These are phyloP conservation scores for Penaeus indicus DNA, from an alignment of 1,140 invertebrate genomes.

Conservation along the genomic window DNA sequence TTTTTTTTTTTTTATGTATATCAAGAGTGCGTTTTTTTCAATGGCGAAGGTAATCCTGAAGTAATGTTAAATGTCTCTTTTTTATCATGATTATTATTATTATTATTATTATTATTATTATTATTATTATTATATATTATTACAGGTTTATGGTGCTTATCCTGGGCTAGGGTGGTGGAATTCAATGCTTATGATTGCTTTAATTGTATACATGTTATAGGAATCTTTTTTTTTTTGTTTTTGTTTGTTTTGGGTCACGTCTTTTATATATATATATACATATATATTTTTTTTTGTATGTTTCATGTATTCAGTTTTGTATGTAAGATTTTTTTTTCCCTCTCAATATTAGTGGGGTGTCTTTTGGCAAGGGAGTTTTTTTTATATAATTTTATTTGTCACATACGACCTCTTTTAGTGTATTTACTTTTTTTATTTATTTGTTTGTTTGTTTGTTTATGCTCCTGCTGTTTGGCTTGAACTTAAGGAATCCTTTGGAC, in stretches of 20 bases:
- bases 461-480: constrained; percentile 53
- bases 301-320: constrained; percentile 34
- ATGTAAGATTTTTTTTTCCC: background rate
- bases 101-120: background rate
- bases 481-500: constrained; percentile 57
- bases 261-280: background rate
- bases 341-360: no score
- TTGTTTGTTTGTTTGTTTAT: background rate
- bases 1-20: no score
- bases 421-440: no score
- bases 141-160: constrained; percentile 44
- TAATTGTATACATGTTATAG: no score
- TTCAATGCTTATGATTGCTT: background rate
- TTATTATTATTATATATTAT: background rate
- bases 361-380: no score
- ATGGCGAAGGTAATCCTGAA: no score
- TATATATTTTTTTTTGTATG: constrained; percentile 34
- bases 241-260: constrained; percentile 10
- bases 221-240: constrained; percentile 12
- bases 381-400: no score
- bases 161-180: constrained; percentile 53
- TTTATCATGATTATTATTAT: background rate
- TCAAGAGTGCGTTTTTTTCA: no score
- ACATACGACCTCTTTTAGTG: no score
- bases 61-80: no score